Percentiles rank a stretch among this genome's conserved stretches.
These are phyloP conservation scores for Tetheella fluctuosa DNA, from an alignment of 2,888 invertebrate species.

Conservation along the genomic window DNA sequence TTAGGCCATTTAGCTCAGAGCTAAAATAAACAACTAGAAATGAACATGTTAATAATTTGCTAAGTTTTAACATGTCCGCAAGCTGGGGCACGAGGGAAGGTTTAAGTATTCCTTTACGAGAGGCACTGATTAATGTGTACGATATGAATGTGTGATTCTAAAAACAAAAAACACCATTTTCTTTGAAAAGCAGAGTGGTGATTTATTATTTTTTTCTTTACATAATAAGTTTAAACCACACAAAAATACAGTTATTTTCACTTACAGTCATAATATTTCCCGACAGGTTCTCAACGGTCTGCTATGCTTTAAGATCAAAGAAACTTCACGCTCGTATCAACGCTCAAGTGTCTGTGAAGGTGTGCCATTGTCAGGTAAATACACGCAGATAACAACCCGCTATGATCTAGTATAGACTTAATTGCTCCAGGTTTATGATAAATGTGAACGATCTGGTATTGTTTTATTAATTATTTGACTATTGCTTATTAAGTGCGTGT, in stretches of 20 bases:
- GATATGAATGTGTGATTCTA: no score
- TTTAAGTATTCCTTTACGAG: not conserved
- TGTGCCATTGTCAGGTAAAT: slow-evolving; percentile 71
- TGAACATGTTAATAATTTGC: not conserved
- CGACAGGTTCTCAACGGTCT: slow-evolving; percentile 63
- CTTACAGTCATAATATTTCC: slow-evolving; percentile 13
- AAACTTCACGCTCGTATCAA: slow-evolving; percentile 53
- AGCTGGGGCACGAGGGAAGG: not conserved
- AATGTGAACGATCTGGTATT: no score
- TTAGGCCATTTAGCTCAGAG: not conserved
- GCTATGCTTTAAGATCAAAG: slow-evolving; percentile 53
- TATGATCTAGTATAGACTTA: not conserved
- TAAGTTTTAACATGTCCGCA: no score
- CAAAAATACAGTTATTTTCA: not conserved
- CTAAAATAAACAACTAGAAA: not conserved
- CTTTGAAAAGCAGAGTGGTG: no score
- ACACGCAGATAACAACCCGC: not conserved
- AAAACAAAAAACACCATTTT: no score
- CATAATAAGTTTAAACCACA: no score
- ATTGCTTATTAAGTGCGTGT: no score
- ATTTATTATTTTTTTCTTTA: no score
- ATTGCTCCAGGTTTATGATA: no score
- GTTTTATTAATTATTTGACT: no score
- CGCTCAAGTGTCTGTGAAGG: slow-evolving; percentile 71
- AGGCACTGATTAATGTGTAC: not conserved